Percentiles rank a stretch among this genome's conserved stretches.
Conservation (phyloP, 1,140 invertebrate species). For the Zaprionus camerounensis region DNA sequence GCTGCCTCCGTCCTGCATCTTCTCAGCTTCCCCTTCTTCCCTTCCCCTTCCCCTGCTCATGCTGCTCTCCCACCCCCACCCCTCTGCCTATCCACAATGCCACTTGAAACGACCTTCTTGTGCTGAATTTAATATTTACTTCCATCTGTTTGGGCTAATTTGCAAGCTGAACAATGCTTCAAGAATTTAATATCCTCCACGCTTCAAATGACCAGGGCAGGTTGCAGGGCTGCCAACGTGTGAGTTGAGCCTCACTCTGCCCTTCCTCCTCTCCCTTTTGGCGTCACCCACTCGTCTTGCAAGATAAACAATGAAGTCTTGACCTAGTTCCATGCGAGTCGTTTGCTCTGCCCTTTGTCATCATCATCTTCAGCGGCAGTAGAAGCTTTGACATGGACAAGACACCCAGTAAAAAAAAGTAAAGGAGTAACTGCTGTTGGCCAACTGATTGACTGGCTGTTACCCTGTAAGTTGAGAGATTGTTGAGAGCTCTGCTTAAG, state of each 20-base stretch:
- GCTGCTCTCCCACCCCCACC: background rate
- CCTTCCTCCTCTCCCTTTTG: background rate
- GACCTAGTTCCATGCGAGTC: constrained; percentile 62
- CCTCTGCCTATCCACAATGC: background rate
- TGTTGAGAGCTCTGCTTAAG: no score
- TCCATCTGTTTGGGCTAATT: constrained; percentile 57
- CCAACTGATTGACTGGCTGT: background rate
- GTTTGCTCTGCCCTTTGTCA: constrained; percentile 69
- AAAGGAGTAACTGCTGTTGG: background rate
- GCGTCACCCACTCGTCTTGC: constrained; percentile 15
- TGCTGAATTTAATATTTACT: constrained; percentile 74
- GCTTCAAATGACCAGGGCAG: constrained; percentile 38
- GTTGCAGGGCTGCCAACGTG: constrained; percentile 12
- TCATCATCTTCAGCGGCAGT: constrained; percentile 56
- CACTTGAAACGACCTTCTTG: constrained; percentile 51
- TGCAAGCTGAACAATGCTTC: constrained; percentile 64
- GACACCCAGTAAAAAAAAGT: constrained; percentile 12
- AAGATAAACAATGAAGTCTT: constrained; percentile 79
- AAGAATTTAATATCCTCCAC: constrained; percentile 61
- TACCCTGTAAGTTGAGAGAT: background rate
- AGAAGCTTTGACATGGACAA: constrained; percentile 42
- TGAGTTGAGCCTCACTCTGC: constrained; percentile 26
- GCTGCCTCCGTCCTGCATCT: constrained; percentile 6
- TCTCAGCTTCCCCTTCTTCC: background rate
- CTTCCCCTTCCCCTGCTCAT: constrained; percentile 1